phyloP scores from a whole-genome alignment of 2,888 invertebrate species.

The Ophion costatus region DNA sequence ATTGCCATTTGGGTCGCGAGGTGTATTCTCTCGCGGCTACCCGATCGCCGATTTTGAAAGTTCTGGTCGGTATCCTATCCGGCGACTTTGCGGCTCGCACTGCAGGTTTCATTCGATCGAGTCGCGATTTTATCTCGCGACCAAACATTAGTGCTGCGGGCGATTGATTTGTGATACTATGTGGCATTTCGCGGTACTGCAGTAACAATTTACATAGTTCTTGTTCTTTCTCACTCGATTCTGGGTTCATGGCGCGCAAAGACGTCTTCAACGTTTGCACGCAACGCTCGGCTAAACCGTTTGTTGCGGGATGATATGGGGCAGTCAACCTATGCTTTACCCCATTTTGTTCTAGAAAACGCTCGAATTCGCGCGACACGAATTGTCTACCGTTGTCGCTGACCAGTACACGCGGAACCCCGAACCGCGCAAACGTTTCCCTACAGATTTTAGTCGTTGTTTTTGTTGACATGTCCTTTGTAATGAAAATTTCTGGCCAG shows the following conservation, averaged over 20 bases:
- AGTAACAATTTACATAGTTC: too few relatives aligned
- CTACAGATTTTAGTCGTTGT: too few relatives aligned
- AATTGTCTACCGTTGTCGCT: constrained; percentile 15
- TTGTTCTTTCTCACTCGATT: too few relatives aligned
- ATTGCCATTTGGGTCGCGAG: constrained; percentile 15
- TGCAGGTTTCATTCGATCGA: background rate
- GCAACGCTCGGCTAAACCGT: too few relatives aligned
- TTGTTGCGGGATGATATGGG: background rate
- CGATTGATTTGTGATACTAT: too few relatives aligned
- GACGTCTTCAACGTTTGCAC: background rate
- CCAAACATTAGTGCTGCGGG: too few relatives aligned
- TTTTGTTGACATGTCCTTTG: too few relatives aligned
- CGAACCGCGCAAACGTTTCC: too few relatives aligned
- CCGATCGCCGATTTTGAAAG: constrained; percentile 27
- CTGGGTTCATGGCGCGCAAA: background rate
- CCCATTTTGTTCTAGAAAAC: constrained; percentile 4
- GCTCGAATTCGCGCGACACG: constrained; percentile 13
- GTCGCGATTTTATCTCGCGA: too few relatives aligned
- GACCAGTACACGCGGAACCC: constrained; percentile 4
- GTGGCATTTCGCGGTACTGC: too few relatives aligned
- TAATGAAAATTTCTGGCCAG: too few relatives aligned
- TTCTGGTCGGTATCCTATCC: constrained; percentile 2
- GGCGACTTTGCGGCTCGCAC: background rate
- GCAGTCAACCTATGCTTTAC: constrained; percentile 3
- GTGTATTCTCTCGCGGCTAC: constrained; percentile 39